Evolutionary conservation across 2,888 invertebrate species (phyloP).

Genomic region (Pseudeuparius sepicola): DNA sequence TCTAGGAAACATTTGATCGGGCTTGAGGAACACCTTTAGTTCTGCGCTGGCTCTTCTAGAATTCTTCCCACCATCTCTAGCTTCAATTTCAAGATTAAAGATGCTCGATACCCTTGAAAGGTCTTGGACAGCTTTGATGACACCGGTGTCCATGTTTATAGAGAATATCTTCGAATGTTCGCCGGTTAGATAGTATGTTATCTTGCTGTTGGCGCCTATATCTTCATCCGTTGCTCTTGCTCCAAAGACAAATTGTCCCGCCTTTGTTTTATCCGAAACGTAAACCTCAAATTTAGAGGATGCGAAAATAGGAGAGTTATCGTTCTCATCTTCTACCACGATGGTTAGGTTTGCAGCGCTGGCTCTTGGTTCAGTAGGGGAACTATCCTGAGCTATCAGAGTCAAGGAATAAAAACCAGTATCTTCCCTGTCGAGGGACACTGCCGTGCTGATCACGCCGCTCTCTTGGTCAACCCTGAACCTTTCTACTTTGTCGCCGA

Average conservation of each 20-base stretch:
- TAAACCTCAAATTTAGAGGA: constrained; percentile 66
- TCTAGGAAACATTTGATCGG: constrained; percentile 68
- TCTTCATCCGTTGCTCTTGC: constrained; percentile 80
- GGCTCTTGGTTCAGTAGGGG: constrained; percentile 73
- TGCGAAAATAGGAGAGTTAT: constrained; percentile 72
- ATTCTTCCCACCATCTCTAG: constrained; percentile 66
- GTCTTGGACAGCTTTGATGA: constrained; percentile 68
- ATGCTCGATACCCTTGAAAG: constrained; percentile 49
- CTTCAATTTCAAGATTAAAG: constrained; percentile 65
- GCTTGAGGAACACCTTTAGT: constrained; percentile 66
- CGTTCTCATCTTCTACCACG: constrained; percentile 70
- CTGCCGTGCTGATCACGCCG: constrained; percentile 67
- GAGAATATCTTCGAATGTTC: constrained; percentile 67
- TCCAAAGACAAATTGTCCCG: constrained; percentile 83
- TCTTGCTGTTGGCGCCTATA: constrained; percentile 68
- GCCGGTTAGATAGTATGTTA: constrained; percentile 68
- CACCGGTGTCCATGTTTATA: constrained; percentile 74
- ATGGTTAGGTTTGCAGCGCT: constrained; percentile 78
- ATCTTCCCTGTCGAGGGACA: constrained; percentile 70
- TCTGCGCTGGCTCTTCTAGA: constrained; percentile 64
- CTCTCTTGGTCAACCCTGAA: constrained; percentile 71
- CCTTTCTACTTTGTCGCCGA: constrained; percentile 69
- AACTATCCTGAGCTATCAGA: constrained; percentile 81
- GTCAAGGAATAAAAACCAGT: constrained; percentile 67
- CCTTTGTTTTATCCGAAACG: constrained; percentile 69